Evolutionary conservation across 2,888 invertebrate species (phyloP).

Genomic region (Ectemnius continuus): DNA sequence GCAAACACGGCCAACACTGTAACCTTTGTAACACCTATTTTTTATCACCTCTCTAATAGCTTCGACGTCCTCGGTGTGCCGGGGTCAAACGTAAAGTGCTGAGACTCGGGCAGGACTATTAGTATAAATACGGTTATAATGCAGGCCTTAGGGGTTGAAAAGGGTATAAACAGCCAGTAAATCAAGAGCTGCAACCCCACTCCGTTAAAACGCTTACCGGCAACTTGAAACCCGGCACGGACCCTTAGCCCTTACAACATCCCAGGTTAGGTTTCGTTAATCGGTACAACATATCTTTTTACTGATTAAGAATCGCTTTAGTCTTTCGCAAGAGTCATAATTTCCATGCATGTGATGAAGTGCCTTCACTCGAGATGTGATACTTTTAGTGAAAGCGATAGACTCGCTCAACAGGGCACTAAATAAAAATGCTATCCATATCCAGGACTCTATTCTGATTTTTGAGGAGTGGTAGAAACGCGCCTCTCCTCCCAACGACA

Average conservation of each 20-base stretch:
- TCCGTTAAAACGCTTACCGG: constrained; percentile 47
- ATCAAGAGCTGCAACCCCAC: constrained; percentile 67
- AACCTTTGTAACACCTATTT: constrained; percentile 26
- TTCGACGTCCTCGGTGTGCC: constrained; percentile 63
- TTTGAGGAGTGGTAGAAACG: neutral
- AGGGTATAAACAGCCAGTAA: constrained; percentile 76
- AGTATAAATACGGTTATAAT: constrained; percentile 77
- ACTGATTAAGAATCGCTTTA: too few relatives aligned
- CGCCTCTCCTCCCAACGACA: neutral
- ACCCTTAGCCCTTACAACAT: constrained; percentile 43
- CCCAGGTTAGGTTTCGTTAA: constrained; percentile 2
- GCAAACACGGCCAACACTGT: constrained; percentile 26
- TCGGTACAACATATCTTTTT: constrained; percentile 10
- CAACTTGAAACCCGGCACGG: constrained; percentile 53
- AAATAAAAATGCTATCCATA: neutral
- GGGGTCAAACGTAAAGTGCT: constrained; percentile 50
- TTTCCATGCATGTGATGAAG: too few relatives aligned
- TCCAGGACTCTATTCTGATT: neutral
- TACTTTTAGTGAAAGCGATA: too few relatives aligned
- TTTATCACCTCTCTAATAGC: constrained; percentile 36
- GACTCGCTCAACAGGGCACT: neutral
- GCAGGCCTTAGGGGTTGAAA: constrained; percentile 66
- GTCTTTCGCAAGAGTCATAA: too few relatives aligned
- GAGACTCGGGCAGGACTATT: constrained; percentile 65
- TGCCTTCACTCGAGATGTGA: too few relatives aligned